Evolutionary conservation across 2,797 vertebrate species (phyloP).

Genomic region (Enteromius radiatus): DNA sequence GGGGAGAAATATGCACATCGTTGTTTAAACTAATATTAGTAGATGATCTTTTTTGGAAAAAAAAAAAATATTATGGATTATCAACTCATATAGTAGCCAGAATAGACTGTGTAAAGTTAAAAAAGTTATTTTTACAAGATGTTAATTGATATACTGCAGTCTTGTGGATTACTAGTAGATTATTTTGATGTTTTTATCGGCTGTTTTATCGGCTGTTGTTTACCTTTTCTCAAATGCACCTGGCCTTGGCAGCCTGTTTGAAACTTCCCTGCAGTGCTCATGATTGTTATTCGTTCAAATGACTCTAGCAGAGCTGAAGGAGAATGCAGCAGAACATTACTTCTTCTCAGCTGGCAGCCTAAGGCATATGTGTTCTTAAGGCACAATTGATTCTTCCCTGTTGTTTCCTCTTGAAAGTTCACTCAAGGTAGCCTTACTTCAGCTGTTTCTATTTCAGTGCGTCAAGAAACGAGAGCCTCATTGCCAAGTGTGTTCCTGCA

Average conservation of each 20-base stretch:
- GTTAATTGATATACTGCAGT: not conserved
- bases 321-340: slow-evolving; percentile 30
- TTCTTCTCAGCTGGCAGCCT: slow-evolving; percentile 47
- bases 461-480: slow-evolving; percentile 44
- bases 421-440: slow-evolving; percentile 33
- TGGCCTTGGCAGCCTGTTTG: slow-evolving; percentile 21
- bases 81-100: not conserved
- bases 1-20: not conserved
- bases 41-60: not conserved
- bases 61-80: not conserved
- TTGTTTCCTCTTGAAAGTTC: slow-evolving; percentile 56
- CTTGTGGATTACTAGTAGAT: not conserved
- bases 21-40: not conserved
- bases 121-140: not conserved
- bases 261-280: slow-evolving; percentile 11
- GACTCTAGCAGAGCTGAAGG: slow-evolving; percentile 33
- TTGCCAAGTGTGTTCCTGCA: slow-evolving; percentile 45
- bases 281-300: slow-evolving; percentile 34
- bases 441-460: slow-evolving; percentile 54
- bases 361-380: slow-evolving; percentile 44
- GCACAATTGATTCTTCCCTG: slow-evolving; percentile 54
- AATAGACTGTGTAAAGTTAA: not conserved
- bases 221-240: slow-evolving; percentile 17
- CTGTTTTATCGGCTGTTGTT: not conserved
- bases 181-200: not conserved